Evolutionary conservation across 2,888 invertebrate species (phyloP).

Genomic region (Patella pellucida): DNA sequence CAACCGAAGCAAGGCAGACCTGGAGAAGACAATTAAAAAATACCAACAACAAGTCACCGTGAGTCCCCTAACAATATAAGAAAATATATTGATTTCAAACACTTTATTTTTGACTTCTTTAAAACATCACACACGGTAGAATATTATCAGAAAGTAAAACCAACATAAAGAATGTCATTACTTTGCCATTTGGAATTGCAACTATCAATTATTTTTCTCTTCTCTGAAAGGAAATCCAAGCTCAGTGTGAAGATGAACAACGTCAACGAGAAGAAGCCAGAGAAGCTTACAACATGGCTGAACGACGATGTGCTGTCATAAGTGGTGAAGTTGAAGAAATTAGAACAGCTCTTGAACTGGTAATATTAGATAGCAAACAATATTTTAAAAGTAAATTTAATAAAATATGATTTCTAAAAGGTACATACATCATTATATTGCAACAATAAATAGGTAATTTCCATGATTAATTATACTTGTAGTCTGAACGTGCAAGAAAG

Average conservation of each 20-base stretch:
- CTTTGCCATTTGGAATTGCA: too few relatives aligned
- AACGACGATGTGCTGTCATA: conserved; percentile 96
- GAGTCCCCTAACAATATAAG: conserved; percentile 1
- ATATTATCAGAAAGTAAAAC: too few relatives aligned
- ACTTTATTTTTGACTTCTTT: too few relatives aligned
- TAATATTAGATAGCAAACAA: neutral
- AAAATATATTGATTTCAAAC: neutral
- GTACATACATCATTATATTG: too few relatives aligned
- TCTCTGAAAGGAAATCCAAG: conserved; percentile 80
- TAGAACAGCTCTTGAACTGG: conserved; percentile 87
- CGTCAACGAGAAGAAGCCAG: conserved; percentile 97
- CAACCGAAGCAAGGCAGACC: conserved; percentile 97
- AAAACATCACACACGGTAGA: too few relatives aligned
- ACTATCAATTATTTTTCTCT: neutral
- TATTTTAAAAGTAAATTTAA: too few relatives aligned
- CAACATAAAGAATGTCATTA: too few relatives aligned
- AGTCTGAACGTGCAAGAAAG: conserved; percentile 5
- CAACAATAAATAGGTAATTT: too few relatives aligned
- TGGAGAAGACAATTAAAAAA: conserved; percentile 98
- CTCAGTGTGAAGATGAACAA: conserved; percentile 97
- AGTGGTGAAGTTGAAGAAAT: conserved; percentile 99
- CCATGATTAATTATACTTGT: neutral
- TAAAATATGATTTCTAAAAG: too few relatives aligned
- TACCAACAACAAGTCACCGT: conserved; percentile 95
- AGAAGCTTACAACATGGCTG: conserved; percentile 96